phyloP scores from a whole-genome alignment of 2,797 vertebrate genomes.

The Okamejei kenojei region DNA sequence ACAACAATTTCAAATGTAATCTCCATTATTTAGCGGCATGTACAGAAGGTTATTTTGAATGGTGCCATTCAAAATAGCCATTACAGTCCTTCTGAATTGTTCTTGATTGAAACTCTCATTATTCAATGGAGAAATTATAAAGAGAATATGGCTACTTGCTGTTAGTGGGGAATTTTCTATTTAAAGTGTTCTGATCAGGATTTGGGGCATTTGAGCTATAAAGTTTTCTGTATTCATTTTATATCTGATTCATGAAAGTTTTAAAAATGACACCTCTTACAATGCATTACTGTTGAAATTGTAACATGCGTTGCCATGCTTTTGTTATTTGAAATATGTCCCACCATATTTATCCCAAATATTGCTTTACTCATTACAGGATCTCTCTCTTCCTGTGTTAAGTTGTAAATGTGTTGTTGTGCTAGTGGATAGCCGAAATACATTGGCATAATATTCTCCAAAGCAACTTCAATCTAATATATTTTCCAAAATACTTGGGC shows the following conservation, averaged over 20 bases:
- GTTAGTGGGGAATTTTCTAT: not conserved
- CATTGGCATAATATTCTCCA: not conserved
- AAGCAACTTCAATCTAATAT: not conserved
- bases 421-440: not conserved
- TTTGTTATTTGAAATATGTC: no score
- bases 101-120: not conserved
- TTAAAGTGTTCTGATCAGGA: not conserved
- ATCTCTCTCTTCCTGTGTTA: no score
- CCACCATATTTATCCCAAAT: no score
- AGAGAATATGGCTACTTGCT: not conserved
- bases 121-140: not conserved
- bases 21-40: not conserved
- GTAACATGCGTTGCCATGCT: no score
- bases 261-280: not conserved
- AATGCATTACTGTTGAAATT: no score
- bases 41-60: not conserved
- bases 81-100: not conserved
- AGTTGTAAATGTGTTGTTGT: no score
- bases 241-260: not conserved
- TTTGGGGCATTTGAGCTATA: not conserved
- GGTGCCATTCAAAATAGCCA: not conserved
- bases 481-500: not conserved
- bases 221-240: conserved; percentile 9
- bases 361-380: no score
- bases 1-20: not conserved